Evolutionary conservation across 2,888 invertebrate species (phyloP).

Genomic region (Resseliella maxima): DNA sequence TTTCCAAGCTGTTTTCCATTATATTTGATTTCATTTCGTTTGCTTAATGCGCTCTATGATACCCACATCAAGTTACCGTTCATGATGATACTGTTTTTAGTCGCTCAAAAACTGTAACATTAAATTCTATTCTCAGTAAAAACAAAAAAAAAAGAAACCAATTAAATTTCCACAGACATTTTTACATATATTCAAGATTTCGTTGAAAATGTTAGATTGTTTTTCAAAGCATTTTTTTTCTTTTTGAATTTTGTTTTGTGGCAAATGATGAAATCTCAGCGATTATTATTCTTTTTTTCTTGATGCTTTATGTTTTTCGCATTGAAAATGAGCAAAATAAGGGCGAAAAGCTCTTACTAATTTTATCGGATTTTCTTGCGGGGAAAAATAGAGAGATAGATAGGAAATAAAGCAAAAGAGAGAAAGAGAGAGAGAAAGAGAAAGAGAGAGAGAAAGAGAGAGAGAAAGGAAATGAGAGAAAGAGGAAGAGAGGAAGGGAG

Average conservation of each 20-base stretch:
- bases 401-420: no score
- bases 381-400: neutral
- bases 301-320: neutral
- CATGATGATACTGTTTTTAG: neutral
- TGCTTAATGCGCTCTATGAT: neutral
- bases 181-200: neutral
- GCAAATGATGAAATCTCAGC: neutral
- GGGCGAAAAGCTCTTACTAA: neutral
- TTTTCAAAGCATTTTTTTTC: neutral
- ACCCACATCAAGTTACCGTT: neutral
- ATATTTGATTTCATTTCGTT: neutral
- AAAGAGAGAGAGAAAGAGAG: no score
- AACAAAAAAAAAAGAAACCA: conserved; percentile 28
- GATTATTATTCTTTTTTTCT: no score
- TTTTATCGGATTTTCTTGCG: neutral
- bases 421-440: no score
- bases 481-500: no score
- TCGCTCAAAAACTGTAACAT: no score
- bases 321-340: neutral
- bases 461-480: no score
- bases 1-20: neutral
- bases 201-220: neutral
- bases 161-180: conserved; percentile 29
- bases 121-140: no score
- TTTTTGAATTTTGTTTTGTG: neutral